phyloP scores from a whole-genome alignment of 2,888 invertebrate genomes.

The Sinelater perroti region DNA sequence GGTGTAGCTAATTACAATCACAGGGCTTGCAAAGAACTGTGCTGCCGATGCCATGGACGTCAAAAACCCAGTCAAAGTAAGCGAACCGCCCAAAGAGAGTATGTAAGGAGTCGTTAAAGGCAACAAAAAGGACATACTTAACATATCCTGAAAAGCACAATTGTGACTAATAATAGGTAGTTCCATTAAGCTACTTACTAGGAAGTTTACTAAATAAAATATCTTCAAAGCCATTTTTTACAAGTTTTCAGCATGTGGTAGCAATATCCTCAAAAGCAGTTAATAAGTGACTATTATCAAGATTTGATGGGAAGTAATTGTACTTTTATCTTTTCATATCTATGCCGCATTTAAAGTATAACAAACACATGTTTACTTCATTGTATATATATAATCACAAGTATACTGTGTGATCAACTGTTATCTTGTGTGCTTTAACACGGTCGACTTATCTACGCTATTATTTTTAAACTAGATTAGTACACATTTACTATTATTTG shows the following conservation, averaged over 20 bases:
- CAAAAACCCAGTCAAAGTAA: constrained; percentile 65
- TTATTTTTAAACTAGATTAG: no score
- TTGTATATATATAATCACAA: no score
- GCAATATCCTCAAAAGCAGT: no score
- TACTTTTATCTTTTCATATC: no score
- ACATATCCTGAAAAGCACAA: constrained; percentile 62
- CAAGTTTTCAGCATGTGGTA: neutral
- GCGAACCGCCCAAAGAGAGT: constrained; percentile 64
- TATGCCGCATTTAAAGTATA: no score
- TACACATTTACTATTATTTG: no score
- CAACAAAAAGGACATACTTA: constrained; percentile 67
- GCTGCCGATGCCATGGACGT: constrained; percentile 67
- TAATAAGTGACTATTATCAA: no score
- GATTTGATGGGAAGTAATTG: no score
- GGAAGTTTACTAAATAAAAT: constrained; percentile 5
- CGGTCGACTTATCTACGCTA: no score
- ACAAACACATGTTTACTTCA: no score
- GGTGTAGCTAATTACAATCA: constrained; percentile 61
- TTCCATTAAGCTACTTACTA: constrained; percentile 8
- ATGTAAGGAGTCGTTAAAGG: constrained; percentile 65
- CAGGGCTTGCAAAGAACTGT: constrained; percentile 68
- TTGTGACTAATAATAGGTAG: neutral
- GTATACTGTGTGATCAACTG: no score
- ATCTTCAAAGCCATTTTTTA: constrained; percentile 6
- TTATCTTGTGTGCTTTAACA: no score